These are phyloP conservation scores for Dendrolimus houi DNA, from an alignment of 2,888 invertebrate genomes.

Conservation along the genomic window DNA sequence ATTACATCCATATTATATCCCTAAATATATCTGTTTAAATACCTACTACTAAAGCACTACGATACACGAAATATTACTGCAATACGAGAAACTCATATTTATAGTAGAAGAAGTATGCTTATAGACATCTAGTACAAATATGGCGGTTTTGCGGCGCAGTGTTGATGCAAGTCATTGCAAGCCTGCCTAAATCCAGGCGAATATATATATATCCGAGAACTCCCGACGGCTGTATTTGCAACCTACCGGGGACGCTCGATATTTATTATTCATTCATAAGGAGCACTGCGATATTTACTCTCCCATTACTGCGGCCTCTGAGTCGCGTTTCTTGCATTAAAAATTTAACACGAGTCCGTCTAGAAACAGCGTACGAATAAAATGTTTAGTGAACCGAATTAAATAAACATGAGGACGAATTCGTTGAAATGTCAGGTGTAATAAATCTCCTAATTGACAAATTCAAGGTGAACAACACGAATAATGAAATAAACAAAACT, in stretches of 20 bases:
- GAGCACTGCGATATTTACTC: constrained; percentile 66
- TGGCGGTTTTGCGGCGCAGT: too few relatives aligned
- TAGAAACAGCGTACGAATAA: constrained; percentile 26
- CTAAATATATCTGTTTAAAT: too few relatives aligned
- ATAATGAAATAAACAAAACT: too few relatives aligned
- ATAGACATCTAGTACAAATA: too few relatives aligned
- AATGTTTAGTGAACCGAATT: constrained; percentile 32
- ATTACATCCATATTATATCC: too few relatives aligned
- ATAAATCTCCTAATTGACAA: neutral
- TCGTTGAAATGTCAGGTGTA: neutral
- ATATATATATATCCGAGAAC: constrained; percentile 13
- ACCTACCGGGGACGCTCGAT: constrained; percentile 34
- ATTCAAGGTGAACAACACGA: neutral
- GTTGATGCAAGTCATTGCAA: neutral
- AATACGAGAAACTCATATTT: too few relatives aligned
- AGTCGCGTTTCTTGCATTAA: constrained; percentile 62
- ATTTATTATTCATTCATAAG: constrained; percentile 67
- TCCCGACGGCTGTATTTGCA: constrained; percentile 39
- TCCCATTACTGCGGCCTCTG: constrained; percentile 55
- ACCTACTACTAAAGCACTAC: too few relatives aligned
- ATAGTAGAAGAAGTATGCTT: too few relatives aligned
- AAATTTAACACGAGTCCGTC: constrained; percentile 51
- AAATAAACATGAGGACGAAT: constrained; percentile 23
- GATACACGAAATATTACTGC: too few relatives aligned
- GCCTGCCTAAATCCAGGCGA: constrained; percentile 9